phyloP scores from a whole-genome alignment of 2,113 vertebrate species.

The Leucopsar rothschildi region DNA sequence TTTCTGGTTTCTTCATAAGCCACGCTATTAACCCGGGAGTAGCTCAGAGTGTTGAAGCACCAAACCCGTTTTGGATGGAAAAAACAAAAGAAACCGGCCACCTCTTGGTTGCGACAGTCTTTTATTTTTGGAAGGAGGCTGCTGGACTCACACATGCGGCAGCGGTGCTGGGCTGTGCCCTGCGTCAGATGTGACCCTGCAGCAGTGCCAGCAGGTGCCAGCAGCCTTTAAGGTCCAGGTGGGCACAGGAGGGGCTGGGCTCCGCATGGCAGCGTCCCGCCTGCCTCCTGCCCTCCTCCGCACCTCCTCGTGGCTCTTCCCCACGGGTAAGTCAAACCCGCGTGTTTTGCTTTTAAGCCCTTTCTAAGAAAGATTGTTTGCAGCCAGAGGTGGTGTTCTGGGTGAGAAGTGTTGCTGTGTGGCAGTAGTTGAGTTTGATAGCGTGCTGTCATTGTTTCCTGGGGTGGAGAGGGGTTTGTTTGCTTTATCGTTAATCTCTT shows the following conservation, averaged over 20 bases:
- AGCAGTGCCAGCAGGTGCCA: neutral
- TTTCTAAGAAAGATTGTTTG: neutral
- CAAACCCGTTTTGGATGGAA: neutral
- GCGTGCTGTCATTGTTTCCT: neutral
- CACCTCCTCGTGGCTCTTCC: neutral
- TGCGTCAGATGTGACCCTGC: neutral
- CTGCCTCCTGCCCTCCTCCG: neutral
- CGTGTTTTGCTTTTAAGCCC: neutral
- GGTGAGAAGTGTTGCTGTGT: neutral
- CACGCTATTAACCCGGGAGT: accelerated
- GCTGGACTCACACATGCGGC: neutral
- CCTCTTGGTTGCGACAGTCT: neutral
- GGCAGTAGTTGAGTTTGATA: neutral
- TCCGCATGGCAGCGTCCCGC: neutral
- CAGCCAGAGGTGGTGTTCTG: neutral
- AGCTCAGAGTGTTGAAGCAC: neutral
- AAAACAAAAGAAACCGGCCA: neutral
- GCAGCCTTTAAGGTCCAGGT: neutral
- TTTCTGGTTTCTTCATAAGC: neutral
- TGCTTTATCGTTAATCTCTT: neutral
- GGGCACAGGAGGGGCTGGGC: neutral
- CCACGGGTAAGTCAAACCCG: neutral
- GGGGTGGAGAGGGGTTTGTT: neutral
- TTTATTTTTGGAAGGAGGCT: neutral
- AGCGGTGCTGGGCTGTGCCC: accelerated